A percentile compares a stretch with the other conserved stretches of the same genome.
These are phyloP conservation scores for Platorchestia sp. DNA, from an alignment of 1,140 invertebrate genomes.

Conservation along the genomic window DNA sequence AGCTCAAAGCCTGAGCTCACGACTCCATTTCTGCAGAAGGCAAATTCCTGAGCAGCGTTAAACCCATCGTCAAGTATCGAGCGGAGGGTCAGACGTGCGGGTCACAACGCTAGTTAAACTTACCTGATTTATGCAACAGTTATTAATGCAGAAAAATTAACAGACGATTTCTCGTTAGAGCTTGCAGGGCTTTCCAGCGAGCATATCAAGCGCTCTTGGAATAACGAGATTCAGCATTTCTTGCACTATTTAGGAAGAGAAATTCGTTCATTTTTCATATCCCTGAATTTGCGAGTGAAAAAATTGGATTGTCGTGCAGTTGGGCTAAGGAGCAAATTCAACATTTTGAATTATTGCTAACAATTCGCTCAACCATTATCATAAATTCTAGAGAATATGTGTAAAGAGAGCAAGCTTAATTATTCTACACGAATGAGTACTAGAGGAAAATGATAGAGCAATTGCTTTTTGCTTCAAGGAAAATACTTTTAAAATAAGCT, in stretches of 20 bases:
- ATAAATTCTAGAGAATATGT: background rate
- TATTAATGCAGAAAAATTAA: slow-evolving; percentile 29
- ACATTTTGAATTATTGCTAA: background rate
- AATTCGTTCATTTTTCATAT: background rate
- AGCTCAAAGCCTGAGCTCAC: background rate
- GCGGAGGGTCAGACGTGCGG: background rate
- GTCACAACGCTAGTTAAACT: slow-evolving; percentile 14
- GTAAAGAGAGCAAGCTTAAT: background rate
- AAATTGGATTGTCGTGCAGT: background rate
- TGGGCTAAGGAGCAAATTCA: background rate
- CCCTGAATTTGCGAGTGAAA: background rate
- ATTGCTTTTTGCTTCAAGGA: background rate
- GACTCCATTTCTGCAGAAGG: slow-evolving; percentile 6
- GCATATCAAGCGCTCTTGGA: background rate
- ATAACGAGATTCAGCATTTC: background rate
- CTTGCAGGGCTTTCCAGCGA: background rate
- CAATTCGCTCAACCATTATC: background rate
- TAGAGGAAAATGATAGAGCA: background rate
- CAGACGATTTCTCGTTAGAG: background rate
- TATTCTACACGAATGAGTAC: background rate
- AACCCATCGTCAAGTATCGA: background rate
- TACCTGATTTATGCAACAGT: slow-evolving; percentile 20
- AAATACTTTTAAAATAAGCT: background rate
- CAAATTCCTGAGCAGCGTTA: background rate
- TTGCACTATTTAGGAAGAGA: background rate